Percentiles rank a stretch among this genome's conserved stretches.
phyloP scores from a whole-genome alignment of 23 tunicate genomes.

The Styela clava region DNA sequence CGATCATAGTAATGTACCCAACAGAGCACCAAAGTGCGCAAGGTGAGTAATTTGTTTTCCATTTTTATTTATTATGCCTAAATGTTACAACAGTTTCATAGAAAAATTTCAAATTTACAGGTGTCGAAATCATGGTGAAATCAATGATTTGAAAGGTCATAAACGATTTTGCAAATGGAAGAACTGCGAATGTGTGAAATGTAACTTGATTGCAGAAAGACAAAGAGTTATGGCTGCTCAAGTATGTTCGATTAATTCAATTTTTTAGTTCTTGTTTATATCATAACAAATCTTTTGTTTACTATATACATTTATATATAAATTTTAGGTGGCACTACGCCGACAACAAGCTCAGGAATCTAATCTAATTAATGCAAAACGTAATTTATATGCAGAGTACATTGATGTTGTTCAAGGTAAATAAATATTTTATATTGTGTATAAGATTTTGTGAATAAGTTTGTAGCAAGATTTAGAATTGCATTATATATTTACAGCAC shows the following conservation, averaged over 20 bases:
- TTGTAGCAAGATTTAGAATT: neutral
- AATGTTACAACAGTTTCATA: no score
- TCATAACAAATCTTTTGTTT: neutral
- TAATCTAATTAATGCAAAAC: neutral
- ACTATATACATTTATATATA: no score
- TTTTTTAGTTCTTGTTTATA: neutral
- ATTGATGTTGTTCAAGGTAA: neutral
- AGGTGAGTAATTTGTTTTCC: neutral
- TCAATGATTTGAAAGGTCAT: neutral
- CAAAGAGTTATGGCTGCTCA: slow-evolving; percentile 9
- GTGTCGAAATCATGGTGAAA: slow-evolving; percentile 1
- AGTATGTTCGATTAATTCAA: neutral
- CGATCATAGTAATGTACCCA: neutral
- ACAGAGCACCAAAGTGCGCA: neutral
- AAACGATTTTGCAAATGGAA: slow-evolving; percentile 16
- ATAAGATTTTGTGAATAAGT: no score
- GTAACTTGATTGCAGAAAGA: slow-evolving; percentile 14
- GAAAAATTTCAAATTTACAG: neutral
- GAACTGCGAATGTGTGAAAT: neutral
- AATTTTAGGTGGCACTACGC: neutral
- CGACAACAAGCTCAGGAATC: neutral
- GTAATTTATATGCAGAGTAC: neutral
- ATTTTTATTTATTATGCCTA: no score
- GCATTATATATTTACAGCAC: neutral
- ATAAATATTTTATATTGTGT: no score